Evolutionary conservation across 1,140 invertebrate species (phyloP).

Genomic region (Sitophilus oryzae): DNA sequence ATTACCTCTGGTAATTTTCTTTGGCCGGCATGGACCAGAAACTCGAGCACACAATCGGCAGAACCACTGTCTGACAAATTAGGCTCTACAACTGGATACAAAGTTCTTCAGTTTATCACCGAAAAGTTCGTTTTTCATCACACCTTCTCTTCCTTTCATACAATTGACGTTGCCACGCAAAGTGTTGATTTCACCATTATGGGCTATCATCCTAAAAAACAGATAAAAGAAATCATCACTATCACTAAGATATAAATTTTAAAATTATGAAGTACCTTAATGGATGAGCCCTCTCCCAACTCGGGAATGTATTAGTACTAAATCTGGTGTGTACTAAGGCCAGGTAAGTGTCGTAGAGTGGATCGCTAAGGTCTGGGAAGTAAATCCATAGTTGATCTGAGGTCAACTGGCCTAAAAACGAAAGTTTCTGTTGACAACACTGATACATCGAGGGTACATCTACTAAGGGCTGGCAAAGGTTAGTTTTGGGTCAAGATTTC

Average conservation of each 20-base stretch:
- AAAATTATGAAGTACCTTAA: slow-evolving; percentile 62
- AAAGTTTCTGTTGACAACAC: too few species aligned
- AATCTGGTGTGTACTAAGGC: slow-evolving; percentile 94
- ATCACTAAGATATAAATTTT: neutral
- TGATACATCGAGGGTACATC: too few species aligned
- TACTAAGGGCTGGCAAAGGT: too few species aligned
- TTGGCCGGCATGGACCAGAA: slow-evolving; percentile 87
- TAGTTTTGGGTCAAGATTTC: too few species aligned
- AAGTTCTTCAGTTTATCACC: slow-evolving; percentile 68
- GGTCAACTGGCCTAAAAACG: slow-evolving; percentile 64
- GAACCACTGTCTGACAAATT: slow-evolving; percentile 96
- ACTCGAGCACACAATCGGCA: slow-evolving; percentile 96
- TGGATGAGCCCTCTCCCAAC: slow-evolving; percentile 98
- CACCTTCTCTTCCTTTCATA: slow-evolving; percentile 97
- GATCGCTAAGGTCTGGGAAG: slow-evolving; percentile 61
- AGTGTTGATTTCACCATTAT: slow-evolving; percentile 99
- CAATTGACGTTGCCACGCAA: slow-evolving; percentile 95
- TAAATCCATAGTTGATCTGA: slow-evolving; percentile 89
- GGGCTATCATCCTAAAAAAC: slow-evolving; percentile 84
- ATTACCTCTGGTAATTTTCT: slow-evolving; percentile 80
- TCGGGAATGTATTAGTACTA: slow-evolving; percentile 98
- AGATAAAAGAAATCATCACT: neutral
- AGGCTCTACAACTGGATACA: slow-evolving; percentile 97
- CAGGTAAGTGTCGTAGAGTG: slow-evolving; percentile 88
- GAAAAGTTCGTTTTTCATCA: slow-evolving; percentile 85